Conservation (phyloP, 2,888 invertebrate genomes). For the Plagodis dolabraria region DNA sequence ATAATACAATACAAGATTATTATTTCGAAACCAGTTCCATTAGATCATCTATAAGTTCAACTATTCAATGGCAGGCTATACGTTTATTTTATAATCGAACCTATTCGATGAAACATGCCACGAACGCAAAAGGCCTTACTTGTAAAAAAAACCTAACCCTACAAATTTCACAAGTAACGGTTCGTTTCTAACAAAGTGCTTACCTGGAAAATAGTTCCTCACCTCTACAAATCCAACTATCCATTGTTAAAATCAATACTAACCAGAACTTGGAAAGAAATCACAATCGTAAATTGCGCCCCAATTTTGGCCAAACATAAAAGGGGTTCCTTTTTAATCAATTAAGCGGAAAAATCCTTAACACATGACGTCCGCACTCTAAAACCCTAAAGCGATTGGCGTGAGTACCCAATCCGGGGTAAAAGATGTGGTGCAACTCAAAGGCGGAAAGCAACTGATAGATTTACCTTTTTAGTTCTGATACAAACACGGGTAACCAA, state of each 20-base stretch:
- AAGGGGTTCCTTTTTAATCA: constrained; percentile 60
- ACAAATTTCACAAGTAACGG: background rate
- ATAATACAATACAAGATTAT: too few species aligned
- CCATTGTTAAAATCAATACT: constrained; percentile 3
- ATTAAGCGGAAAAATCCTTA: constrained; percentile 67
- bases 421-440: constrained; percentile 42
- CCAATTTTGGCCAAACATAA: constrained; percentile 37
- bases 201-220: background rate
- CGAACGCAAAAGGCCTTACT: too few species aligned
- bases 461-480: background rate
- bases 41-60: too few species aligned
- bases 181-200: background rate
- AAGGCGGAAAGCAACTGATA: constrained; percentile 15
- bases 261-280: constrained; percentile 8
- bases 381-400: constrained; percentile 66
- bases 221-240: background rate
- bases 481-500: too few species aligned
- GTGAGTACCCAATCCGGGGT: constrained; percentile 55
- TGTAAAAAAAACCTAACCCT: background rate
- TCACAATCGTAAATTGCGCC: constrained; percentile 23
- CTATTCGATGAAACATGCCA: too few species aligned
- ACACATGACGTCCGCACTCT: constrained; percentile 68
- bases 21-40: too few species aligned
- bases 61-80: too few species aligned
- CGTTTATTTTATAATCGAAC: too few species aligned